Conservation (phyloP, 1,140 invertebrate genomes). For the Zeugodacus cucurbitae region DNA sequence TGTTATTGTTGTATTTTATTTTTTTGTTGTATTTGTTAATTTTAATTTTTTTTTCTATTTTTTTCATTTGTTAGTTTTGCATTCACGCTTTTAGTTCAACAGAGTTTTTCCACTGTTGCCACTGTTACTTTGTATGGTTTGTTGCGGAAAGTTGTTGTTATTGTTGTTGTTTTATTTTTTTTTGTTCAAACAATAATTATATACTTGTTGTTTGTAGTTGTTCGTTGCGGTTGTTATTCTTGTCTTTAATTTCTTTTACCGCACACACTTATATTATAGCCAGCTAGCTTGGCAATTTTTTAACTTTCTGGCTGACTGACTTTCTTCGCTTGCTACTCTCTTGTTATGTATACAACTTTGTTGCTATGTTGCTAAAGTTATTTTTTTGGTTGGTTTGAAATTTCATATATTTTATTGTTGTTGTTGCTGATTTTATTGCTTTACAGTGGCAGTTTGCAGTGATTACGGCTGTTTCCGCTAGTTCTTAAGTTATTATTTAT, state of each 20-base stretch:
- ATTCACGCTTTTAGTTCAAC: neutral
- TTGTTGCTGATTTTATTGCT: neutral
- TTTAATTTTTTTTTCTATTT: neutral
- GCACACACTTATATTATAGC: neutral
- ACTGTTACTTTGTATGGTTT: neutral
- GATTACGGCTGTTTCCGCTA: neutral
- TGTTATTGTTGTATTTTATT: neutral
- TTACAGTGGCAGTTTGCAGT: neutral
- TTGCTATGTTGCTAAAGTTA: neutral
- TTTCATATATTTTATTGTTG: neutral
- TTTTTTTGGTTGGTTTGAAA: neutral
- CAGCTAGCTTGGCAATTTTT: neutral
- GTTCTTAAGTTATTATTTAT: constrained; percentile 14
- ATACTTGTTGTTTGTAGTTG: neutral
- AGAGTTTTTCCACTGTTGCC: neutral
- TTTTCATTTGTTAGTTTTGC: neutral
- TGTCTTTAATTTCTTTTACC: neutral
- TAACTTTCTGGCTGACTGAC: neutral
- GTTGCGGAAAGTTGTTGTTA: neutral
- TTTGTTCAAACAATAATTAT: neutral
- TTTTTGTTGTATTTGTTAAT: neutral
- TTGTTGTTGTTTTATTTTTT: neutral
- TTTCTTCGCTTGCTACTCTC: neutral
- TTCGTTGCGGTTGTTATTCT: neutral
- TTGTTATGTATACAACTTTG: neutral